These are phyloP conservation scores for Anoplius nigerrimus DNA, from an alignment of 2,888 invertebrate species.

Conservation along the genomic window DNA sequence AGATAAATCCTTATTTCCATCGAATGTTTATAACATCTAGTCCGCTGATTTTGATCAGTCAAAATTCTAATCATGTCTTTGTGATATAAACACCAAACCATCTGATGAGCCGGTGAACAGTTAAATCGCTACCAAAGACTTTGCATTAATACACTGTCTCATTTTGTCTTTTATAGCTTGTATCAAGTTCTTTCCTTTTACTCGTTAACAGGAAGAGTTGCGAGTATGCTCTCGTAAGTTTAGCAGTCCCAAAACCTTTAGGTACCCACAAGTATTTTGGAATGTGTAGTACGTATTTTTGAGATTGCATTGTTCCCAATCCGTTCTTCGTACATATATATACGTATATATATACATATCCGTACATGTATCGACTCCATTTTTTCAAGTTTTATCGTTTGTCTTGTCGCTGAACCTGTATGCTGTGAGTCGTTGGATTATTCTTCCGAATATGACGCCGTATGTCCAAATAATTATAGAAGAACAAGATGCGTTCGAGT, in stretches of 20 bases:
- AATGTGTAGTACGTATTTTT: constrained; percentile 50
- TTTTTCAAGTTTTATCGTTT: constrained; percentile 3
- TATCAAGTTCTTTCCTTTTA: constrained; percentile 1
- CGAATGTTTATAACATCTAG: too few species aligned
- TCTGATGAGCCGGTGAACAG: too few species aligned
- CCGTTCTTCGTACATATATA: constrained; percentile 17
- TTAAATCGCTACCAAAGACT: too few species aligned
- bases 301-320: constrained; percentile 34
- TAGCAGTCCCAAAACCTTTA: constrained; percentile 21
- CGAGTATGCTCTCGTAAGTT: background rate
- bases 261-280: constrained; percentile 46
- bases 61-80: too few species aligned
- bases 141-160: too few species aligned
- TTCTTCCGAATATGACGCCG: too few species aligned
- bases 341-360: constrained; percentile 5
- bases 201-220: constrained; percentile 5
- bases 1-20: too few species aligned
- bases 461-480: too few species aligned
- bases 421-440: too few species aligned
- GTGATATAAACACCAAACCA: too few species aligned
- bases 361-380: constrained; percentile 1
- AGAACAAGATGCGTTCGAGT: too few species aligned
- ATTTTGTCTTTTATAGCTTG: constrained; percentile 1
- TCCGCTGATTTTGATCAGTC: too few species aligned
- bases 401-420: background rate